A percentile compares a stretch with the other conserved stretches of the same genome.
Conservation (phyloP, 2,797 vertebrate species). For the Leucoraja ocellata region DNA sequence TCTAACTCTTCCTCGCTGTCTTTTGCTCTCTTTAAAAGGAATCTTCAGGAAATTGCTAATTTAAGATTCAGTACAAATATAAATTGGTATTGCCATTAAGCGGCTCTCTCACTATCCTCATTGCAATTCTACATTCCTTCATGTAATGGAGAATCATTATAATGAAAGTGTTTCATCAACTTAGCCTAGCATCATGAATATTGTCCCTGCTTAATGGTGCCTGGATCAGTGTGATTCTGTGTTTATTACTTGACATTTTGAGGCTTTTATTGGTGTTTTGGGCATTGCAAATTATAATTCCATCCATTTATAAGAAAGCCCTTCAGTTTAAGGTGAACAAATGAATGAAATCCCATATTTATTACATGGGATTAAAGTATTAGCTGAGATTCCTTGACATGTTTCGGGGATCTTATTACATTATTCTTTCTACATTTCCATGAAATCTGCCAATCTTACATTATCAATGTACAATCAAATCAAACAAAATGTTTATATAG, state of each 20-base stretch:
- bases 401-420: conserved; percentile 3
- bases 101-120: not conserved
- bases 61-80: not conserved
- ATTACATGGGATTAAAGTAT: conserved; percentile 1
- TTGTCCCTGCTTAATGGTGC: conserved; percentile 30
- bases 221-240: conserved; percentile 32
- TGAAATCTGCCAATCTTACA: not conserved
- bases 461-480: not conserved
- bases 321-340: conserved; percentile 17
- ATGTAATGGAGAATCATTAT: conserved; percentile 7
- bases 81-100: not conserved
- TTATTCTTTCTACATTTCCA: not conserved
- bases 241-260: conserved; percentile 25
- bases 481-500: not conserved
- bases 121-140: conserved; percentile 22
- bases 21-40: not conserved
- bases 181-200: conserved; percentile 18
- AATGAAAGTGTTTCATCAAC: conserved; percentile 28
- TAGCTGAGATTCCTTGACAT: not conserved
- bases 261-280: conserved; percentile 21
- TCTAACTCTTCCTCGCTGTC: not conserved
- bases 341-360: conserved; percentile 17
- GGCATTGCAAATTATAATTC: conserved; percentile 6
- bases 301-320: conserved; percentile 12
- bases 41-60: not conserved